A percentile compares a stretch with the other conserved stretches of the same genome.
Evolutionary conservation across 2,888 invertebrate species (phyloP).

Genomic region (Caenorhabditis auriculariae): DNA sequence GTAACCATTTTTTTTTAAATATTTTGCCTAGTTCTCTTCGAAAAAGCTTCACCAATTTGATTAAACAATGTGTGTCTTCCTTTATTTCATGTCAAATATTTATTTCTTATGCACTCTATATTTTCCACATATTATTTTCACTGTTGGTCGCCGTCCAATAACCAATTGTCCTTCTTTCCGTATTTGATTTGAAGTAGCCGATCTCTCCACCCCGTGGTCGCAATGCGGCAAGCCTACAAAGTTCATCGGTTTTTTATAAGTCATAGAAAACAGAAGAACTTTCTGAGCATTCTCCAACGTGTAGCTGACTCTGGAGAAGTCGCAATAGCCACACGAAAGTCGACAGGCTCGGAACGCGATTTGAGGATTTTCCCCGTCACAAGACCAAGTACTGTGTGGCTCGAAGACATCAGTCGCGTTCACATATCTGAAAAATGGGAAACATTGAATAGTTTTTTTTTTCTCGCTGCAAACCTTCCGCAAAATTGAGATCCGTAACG

Average conservation of each 20-base stretch:
- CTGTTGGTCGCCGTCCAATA: neutral
- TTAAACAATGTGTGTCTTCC: no score
- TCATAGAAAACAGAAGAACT: constrained; percentile 15
- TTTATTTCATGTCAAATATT: no score
- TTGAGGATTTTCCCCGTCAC: constrained; percentile 51
- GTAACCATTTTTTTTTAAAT: no score
- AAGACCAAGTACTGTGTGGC: constrained; percentile 44
- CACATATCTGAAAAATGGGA: constrained; percentile 37
- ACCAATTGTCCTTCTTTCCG: neutral
- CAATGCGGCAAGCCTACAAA: constrained; percentile 17
- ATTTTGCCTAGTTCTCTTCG: no score
- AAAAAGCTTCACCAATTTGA: no score
- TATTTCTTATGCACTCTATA: no score
- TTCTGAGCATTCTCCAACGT: constrained; percentile 47
- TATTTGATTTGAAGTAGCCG: neutral
- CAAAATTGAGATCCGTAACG: constrained; percentile 49
- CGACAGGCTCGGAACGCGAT: constrained; percentile 52
- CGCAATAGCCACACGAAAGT: constrained; percentile 50
- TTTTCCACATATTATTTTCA: no score
- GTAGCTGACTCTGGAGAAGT: constrained; percentile 48
- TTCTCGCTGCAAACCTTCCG: constrained; percentile 18
- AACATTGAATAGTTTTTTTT: neutral
- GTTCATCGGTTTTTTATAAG: neutral
- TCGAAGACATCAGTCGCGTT: constrained; percentile 52
- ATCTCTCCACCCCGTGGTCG: neutral